A percentile compares a stretch with the other conserved stretches of the same genome.
These are phyloP conservation scores for Columba janthina DNA, from an alignment of 2,113 vertebrate species.

Conservation along the genomic window DNA sequence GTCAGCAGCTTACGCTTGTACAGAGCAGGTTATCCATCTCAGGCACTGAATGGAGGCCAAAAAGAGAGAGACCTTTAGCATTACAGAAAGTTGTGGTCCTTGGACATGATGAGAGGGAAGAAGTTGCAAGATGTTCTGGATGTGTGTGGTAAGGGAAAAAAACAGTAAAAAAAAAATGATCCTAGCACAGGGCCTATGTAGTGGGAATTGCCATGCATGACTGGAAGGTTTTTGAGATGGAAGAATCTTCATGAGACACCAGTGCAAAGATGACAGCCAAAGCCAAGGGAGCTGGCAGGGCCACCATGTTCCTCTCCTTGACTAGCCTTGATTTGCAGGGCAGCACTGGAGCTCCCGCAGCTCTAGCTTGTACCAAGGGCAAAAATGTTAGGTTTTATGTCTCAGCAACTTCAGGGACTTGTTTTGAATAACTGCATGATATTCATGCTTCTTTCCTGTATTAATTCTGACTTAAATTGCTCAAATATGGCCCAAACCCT, in stretches of 20 bases:
- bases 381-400: neutral
- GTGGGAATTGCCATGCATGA: rapidly evolving
- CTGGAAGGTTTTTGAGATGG: neutral
- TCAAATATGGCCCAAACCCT: neutral
- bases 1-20: neutral
- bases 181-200: rapidly evolving
- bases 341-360: neutral
- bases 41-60: neutral
- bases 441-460: neutral
- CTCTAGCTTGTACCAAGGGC: neutral
- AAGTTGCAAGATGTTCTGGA: neutral
- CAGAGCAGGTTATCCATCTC: neutral
- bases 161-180: neutral
- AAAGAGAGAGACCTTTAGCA: neutral
- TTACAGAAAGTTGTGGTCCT: neutral
- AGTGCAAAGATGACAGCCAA: neutral
- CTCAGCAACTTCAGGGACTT: neutral
- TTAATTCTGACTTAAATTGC: neutral
- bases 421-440: neutral
- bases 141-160: neutral
- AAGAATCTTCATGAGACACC: neutral
- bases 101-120: neutral
- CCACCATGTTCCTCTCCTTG: neutral
- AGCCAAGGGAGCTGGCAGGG: neutral
- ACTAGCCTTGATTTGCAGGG: neutral